A percentile compares a stretch with the other conserved stretches of the same genome.
phyloP scores from a whole-genome alignment of 2,113 vertebrate genomes.

The Leucoraja erinaceus region DNA sequence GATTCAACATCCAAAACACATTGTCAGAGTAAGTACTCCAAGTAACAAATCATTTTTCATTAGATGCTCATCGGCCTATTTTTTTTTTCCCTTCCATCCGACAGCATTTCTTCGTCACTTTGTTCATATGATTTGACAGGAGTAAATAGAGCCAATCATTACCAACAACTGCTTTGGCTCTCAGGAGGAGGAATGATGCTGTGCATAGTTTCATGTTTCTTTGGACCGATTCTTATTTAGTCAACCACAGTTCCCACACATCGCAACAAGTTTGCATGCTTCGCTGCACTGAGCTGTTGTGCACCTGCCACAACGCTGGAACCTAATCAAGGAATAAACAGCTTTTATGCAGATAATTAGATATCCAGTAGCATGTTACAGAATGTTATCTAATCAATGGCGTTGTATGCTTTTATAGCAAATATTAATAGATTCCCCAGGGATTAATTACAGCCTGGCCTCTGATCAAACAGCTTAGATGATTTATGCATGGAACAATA shows the following conservation, averaged over 20 bases:
- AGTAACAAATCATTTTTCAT: neutral
- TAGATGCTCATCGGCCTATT: neutral
- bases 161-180: neutral
- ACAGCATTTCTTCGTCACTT: neutral
- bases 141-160: neutral
- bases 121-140: conserved; percentile 7
- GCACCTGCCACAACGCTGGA: neutral
- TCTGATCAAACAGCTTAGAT: neutral
- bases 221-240: conserved; percentile 14
- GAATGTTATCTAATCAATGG: neutral
- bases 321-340: conserved; percentile 1
- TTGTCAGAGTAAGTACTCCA: neutral
- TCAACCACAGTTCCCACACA: neutral
- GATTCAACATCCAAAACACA: neutral
- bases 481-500: neutral
- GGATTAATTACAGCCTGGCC: neutral
- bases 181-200: neutral
- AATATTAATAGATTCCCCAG: neutral
- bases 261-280: neutral
- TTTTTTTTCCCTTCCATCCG: neutral
- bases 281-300: neutral
- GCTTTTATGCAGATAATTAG: neutral
- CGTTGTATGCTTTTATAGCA: neutral
- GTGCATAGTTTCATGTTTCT: neutral
- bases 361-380: neutral